phyloP scores from a whole-genome alignment of 2,888 invertebrate species.

The Cryptus armator region DNA sequence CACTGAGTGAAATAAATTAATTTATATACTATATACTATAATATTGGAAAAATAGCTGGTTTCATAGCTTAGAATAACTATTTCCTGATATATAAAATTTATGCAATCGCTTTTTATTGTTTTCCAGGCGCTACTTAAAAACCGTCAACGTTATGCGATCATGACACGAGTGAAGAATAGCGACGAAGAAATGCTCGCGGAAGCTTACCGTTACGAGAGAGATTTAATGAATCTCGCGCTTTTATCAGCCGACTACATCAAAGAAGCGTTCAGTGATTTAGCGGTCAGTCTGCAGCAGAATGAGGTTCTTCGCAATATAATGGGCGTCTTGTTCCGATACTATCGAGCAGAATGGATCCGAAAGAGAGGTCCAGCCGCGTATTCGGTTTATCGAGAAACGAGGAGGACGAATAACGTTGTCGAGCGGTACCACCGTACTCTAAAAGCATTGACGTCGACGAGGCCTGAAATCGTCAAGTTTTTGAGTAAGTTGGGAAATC shows the following conservation, averaged over 20 bases:
- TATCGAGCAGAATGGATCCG: neutral
- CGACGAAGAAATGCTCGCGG: neutral
- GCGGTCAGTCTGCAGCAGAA: neutral
- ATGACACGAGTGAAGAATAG: neutral
- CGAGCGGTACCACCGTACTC: constrained; percentile 4
- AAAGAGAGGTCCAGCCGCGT: neutral
- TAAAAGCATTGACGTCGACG: neutral
- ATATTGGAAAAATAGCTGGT: too few species aligned
- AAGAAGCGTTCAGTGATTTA: neutral
- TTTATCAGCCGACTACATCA: neutral
- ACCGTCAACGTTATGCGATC: neutral
- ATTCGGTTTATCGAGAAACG: neutral
- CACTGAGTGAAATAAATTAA: too few species aligned
- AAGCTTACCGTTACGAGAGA: neutral
- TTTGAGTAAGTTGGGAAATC: neutral
- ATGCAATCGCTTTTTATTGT: too few species aligned
- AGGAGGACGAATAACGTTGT: neutral
- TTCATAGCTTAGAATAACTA: too few species aligned
- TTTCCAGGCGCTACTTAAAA: constrained; percentile 11
- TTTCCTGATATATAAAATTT: too few species aligned
- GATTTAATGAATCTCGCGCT: constrained; percentile 21
- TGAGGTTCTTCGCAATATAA: neutral
- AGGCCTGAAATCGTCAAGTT: constrained; percentile 6
- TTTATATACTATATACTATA: too few species aligned
- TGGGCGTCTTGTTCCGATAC: neutral